Conservation (phyloP, 2,113 vertebrate genomes). For the Cromileptes altivelis region DNA sequence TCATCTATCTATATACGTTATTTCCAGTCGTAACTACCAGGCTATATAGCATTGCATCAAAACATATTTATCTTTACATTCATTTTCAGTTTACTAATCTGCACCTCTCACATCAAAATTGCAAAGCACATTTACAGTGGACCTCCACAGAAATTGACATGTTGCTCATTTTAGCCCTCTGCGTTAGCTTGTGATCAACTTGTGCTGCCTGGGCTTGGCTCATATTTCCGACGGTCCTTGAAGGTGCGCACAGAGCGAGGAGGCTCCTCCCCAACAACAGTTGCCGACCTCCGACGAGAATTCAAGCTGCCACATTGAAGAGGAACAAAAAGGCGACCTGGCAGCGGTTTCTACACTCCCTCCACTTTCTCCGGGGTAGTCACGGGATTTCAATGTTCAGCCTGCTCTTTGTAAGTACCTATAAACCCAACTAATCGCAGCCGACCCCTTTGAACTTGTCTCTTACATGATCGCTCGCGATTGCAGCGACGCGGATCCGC, state of each 20-base stretch:
- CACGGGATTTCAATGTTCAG: constrained; percentile 89
- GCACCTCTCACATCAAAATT: background rate
- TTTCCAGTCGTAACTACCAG: too few relatives aligned
- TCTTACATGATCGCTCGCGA: background rate
- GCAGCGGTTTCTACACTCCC: constrained; percentile 77
- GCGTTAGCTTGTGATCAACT: background rate
- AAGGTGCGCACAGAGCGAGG: constrained; percentile 37
- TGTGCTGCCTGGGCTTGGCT: background rate
- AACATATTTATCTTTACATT: too few relatives aligned
- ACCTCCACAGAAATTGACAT: background rate
- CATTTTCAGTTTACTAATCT: too few relatives aligned
- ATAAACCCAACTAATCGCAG: background rate
- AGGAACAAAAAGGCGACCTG: constrained; percentile 82
- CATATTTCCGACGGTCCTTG: constrained; percentile 35
- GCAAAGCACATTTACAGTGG: background rate
- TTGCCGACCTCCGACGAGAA: constrained; percentile 68
- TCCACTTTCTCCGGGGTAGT: constrained; percentile 86
- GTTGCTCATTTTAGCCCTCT: too few relatives aligned
- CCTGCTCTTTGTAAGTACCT: constrained; percentile 86
- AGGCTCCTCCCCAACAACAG: constrained; percentile 77
- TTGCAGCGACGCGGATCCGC: background rate
- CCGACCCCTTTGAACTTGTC: background rate
- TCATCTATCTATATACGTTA: too few relatives aligned
- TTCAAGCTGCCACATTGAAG: constrained; percentile 80
- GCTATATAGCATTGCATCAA: too few relatives aligned